Evolutionary conservation across 2,888 invertebrate genomes (phyloP), one percentile per base, ranked within the genome.

Genomic region (Zele albiditarsus): DNA sequence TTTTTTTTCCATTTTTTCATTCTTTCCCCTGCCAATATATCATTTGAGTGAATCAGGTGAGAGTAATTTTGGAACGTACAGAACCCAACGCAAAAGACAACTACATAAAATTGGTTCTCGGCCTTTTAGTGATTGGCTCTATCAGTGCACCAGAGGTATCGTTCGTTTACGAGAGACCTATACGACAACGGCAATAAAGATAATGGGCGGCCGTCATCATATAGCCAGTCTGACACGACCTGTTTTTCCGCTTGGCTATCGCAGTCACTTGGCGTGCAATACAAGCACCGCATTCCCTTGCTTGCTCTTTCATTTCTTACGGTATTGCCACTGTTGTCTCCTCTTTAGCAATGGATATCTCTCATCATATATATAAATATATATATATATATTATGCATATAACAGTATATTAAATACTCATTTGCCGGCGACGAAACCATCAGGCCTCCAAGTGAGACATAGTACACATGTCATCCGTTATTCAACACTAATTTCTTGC

Each of bases 401-500:
- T 53, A 4, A 23, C 23, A 46, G 28, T 68, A 38, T 57, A 20
- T 31, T n/a, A 46, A 38, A 71, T 57, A 46, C 53, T 71, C 60
- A 49, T 71, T 66, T 71, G 60, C 58, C 38, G 23, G 69, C 49
- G 46, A 38, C 62, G 66, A 71, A 49, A 66, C 71, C 71, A 12
- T 38, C 38, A 38, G 60, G 60, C 66, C 70, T 71, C 57, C 71
- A 33, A 66, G 42, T 58, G 58, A 58, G 58, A 65, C 10, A 12
- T 65, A 14, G 57, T 42, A 33, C 63, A 58, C 74, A 46, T 12
- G 63, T 28, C 68, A 23, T 20, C 25, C 63, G 25, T 57, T 57
- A 69, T 65, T 74, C 74, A 65, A 70, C 60, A 42, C 71, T 71
- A 75, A 71, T 75, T 75, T 71, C 63, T 33, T 31, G 60, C 58